These are phyloP conservation scores for Brachypodius melanocephalos DNA, from an alignment of 2,113 vertebrate species.

Conservation along the genomic window DNA sequence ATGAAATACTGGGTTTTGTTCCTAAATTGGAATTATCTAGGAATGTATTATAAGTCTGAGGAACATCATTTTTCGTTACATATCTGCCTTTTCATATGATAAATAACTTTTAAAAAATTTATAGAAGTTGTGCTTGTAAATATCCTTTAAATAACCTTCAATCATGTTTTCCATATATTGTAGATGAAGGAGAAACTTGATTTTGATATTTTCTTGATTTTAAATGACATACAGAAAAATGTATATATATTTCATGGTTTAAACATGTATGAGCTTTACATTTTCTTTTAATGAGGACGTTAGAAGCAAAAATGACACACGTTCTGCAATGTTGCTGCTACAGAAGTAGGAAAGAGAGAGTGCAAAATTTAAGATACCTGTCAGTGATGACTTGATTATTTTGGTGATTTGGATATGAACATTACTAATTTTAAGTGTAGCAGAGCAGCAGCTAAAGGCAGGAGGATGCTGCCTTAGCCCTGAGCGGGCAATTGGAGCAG, in stretches of 20 bases:
- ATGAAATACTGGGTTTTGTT: neutral
- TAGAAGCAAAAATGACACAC: neutral
- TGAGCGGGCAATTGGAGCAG: fast-evolving
- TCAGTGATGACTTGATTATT: neutral
- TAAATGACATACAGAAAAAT: neutral
- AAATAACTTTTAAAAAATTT: conserved; percentile 33
- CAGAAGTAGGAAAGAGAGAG: neutral
- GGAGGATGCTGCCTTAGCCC: fast-evolving
- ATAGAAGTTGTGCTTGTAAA: conserved; percentile 18
- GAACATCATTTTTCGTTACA: neutral
- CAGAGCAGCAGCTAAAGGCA: neutral
- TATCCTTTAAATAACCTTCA: conserved; percentile 31
- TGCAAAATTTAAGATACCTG: neutral
- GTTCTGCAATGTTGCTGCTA: neutral
- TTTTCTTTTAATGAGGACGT: conserved; percentile 17
- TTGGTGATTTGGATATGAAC: neutral
- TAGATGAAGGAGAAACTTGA: neutral
- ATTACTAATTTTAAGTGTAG: neutral
- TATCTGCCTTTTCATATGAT: conserved; percentile 20
- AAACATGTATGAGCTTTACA: conserved; percentile 1
- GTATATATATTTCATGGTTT: neutral
- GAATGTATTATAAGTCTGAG: neutral
- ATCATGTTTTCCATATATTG: neutral
- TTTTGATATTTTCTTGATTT: conserved; percentile 22
- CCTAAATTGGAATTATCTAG: neutral